Conservation (phyloP, 2,888 invertebrate species). For the Eupelmus urozonus region DNA sequence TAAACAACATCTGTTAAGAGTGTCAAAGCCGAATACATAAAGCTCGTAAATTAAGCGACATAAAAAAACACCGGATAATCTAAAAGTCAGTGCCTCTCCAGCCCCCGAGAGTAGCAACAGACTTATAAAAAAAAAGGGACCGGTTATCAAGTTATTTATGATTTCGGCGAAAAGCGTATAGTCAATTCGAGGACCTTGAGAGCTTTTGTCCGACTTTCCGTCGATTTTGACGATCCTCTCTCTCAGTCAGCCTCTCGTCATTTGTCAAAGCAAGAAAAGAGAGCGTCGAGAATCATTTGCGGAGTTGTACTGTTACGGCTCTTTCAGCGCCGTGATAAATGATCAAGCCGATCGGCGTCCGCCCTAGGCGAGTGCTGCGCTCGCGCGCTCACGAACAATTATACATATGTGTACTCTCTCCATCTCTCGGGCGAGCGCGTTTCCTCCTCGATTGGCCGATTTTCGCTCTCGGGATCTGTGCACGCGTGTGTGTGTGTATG, state of each 20-base stretch:
- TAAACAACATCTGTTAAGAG: conserved; percentile 25
- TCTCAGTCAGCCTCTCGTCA: conserved; percentile 30
- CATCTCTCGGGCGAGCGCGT: neutral
- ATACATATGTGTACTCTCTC: conserved; percentile 9
- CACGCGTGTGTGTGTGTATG: neutral
- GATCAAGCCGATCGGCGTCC: conserved; percentile 23
- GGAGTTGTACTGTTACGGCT: conserved; percentile 42
- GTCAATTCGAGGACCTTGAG: conserved; percentile 15
- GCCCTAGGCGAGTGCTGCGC: neutral
- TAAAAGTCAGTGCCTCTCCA: conserved; percentile 27
- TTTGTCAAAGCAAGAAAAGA: conserved; percentile 51
- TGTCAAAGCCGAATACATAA: conserved; percentile 24
- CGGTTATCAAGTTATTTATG: conserved; percentile 52
- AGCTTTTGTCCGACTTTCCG: conserved; percentile 44
- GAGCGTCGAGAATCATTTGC: conserved; percentile 53
- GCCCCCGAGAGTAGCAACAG: neutral
- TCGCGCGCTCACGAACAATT: too few relatives aligned
- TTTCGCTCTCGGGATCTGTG: conserved; percentile 15
- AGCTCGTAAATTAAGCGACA: conserved; percentile 19
- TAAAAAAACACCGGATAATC: conserved; percentile 18
- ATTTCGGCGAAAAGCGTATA: conserved; percentile 41
- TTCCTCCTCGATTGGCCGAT: conserved; percentile 42
- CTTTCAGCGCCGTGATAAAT: conserved; percentile 57
- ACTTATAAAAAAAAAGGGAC: conserved; percentile 13
- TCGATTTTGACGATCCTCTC: conserved; percentile 34